phyloP scores from a whole-genome alignment of 92 coral and sea anemone genomes.

The Heteractis magnifica region DNA sequence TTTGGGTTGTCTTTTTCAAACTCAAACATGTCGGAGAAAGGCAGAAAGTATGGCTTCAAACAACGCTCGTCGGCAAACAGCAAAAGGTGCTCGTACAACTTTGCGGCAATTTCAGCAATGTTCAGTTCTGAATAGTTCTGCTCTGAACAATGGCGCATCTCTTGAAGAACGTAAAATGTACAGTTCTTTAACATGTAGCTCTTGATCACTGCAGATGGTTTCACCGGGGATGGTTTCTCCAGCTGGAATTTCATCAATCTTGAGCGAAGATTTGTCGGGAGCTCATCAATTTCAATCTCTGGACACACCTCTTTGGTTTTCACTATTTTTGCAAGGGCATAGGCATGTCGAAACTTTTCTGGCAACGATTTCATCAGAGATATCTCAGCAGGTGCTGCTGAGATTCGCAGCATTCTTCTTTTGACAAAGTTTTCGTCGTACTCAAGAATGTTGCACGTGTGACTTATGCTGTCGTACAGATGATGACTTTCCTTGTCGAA shows the following conservation, averaged over 20 bases:
- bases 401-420: slow-evolving; percentile 33
- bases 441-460: not conserved
- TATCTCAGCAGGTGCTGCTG: slow-evolving; percentile 34
- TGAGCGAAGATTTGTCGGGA: slow-evolving; percentile 18
- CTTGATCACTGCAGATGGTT: slow-evolving; percentile 23
- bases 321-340: slow-evolving; percentile 37
- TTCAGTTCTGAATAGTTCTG: not conserved
- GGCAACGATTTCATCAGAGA: slow-evolving; percentile 24
- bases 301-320: slow-evolving; percentile 27
- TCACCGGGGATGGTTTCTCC: slow-evolving; percentile 22
- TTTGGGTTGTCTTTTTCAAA: slow-evolving; percentile 13
- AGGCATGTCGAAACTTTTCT: slow-evolving; percentile 26
- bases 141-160: not conserved
- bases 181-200: slow-evolving; percentile 37
- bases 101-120: not conserved
- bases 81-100: not conserved
- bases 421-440: not conserved
- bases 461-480: not conserved
- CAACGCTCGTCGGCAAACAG: slow-evolving; percentile 21
- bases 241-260: not conserved
- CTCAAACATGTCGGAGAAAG: slow-evolving; percentile 34
- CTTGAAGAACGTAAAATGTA: slow-evolving; percentile 9
- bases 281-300: slow-evolving; percentile 26
- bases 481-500: not conserved
- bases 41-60: slow-evolving; percentile 33